Conservation (phyloP, 2,797 vertebrate genomes). For the Coccyzus lansbergi region DNA sequence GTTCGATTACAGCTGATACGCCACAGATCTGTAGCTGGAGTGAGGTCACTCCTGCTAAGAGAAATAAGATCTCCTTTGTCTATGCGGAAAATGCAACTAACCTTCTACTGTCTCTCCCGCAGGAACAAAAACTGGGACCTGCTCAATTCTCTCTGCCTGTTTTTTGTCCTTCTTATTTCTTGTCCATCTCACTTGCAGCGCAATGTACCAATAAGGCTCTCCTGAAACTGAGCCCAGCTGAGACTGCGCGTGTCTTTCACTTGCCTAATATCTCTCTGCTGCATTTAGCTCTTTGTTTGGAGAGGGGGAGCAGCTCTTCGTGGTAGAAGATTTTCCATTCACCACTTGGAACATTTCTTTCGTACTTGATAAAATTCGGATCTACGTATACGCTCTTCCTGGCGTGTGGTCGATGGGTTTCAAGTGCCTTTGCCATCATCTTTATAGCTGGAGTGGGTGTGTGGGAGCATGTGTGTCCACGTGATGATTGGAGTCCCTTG, state of each 20-base stretch:
- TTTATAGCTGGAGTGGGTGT: constrained; percentile 1
- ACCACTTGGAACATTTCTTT: constrained; percentile 50
- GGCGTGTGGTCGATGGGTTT: constrained; percentile 22
- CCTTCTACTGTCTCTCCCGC: constrained; percentile 72
- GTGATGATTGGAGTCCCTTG: neutral
- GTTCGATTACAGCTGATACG: constrained; percentile 56
- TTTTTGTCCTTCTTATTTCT: constrained; percentile 59
- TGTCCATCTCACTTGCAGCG: constrained; percentile 40
- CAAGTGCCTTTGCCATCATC: constrained; percentile 62
- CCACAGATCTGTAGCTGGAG: constrained; percentile 58
- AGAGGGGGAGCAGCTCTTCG: constrained; percentile 51
- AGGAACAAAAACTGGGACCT: constrained; percentile 69
- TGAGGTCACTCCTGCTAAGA: constrained; percentile 56
- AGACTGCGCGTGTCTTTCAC: constrained; percentile 30
- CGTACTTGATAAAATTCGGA: neutral
- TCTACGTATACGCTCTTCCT: neutral
- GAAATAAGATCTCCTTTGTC: constrained; percentile 67
- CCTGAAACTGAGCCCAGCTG: constrained; percentile 35
- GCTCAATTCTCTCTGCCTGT: constrained; percentile 52
- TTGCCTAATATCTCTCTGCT: constrained; percentile 66
- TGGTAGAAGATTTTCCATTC: constrained; percentile 52
- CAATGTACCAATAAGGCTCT: constrained; percentile 24
- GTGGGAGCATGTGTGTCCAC: neutral
- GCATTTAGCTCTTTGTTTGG: constrained; percentile 61
- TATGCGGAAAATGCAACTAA: constrained; percentile 69